A percentile compares a stretch with the other conserved stretches of the same genome.
Conservation (phyloP, 2,888 invertebrate genomes). For the Drosophila limbata region DNA sequence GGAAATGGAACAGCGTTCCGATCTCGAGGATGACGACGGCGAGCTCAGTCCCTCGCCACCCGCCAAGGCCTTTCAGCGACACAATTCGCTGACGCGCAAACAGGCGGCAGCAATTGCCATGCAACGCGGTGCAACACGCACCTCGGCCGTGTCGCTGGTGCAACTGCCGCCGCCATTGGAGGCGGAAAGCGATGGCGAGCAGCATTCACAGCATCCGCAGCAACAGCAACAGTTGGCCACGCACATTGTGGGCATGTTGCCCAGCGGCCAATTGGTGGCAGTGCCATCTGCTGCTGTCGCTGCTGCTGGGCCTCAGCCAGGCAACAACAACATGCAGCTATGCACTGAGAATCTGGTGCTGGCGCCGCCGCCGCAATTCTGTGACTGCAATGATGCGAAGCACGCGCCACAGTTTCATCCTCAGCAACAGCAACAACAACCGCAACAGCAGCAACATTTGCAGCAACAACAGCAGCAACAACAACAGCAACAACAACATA, state of each 20-base stretch:
- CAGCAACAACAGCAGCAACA: constrained; percentile 70
- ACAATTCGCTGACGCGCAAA: constrained; percentile 88
- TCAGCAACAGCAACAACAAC: constrained; percentile 78
- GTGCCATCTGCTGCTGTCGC: constrained; percentile 73
- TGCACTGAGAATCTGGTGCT: constrained; percentile 88
- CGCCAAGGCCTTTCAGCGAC: constrained; percentile 87
- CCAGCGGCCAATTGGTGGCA: constrained; percentile 76
- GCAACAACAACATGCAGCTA: constrained; percentile 77
- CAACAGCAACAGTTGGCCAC: constrained; percentile 74
- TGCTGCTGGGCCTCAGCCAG: constrained; percentile 57
- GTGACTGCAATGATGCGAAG: constrained; percentile 88
- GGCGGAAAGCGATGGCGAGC: constrained; percentile 89
- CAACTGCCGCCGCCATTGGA: constrained; percentile 93
- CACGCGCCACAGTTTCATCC: constrained; percentile 79
- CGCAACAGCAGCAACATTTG: constrained; percentile 62
- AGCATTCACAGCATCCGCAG: constrained; percentile 53
- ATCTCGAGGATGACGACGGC: constrained; percentile 83
- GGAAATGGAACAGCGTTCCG: constrained; percentile 84
- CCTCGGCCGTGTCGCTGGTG: constrained; percentile 90
- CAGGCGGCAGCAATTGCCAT: constrained; percentile 87
- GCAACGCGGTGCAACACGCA: constrained; percentile 87
- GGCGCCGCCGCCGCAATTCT: constrained; percentile 96
- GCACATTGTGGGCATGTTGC: constrained; percentile 76
- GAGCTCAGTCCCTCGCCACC: constrained; percentile 86
- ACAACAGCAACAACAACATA: constrained; percentile 67